Evolutionary conservation across 2,888 invertebrate species (phyloP).

Genomic region (Phortica magna): DNA sequence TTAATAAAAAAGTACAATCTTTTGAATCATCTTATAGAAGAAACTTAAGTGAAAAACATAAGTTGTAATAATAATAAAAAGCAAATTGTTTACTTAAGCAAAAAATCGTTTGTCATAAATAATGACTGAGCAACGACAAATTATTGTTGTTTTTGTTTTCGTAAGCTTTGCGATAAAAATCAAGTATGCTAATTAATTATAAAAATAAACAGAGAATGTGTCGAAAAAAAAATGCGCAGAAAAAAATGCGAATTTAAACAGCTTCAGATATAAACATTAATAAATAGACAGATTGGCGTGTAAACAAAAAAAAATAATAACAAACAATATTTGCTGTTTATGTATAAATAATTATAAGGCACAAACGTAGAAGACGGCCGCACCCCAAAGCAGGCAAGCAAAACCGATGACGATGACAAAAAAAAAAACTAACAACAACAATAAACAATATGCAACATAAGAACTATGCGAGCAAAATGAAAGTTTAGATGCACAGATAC

Average conservation of each 20-base stretch:
- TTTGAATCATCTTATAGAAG: too few relatives aligned
- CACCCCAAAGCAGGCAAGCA: neutral
- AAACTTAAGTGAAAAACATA: neutral
- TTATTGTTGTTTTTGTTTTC: conserved; percentile 10
- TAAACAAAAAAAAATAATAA: neutral
- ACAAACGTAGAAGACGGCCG: neutral
- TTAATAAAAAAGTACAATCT: too few relatives aligned
- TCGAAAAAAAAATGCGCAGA: neutral
- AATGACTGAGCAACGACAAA: neutral
- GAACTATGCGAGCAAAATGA: conserved; percentile 16
- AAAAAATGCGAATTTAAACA: conserved; percentile 13
- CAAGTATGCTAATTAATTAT: conserved; percentile 23
- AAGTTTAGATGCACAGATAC: conserved; percentile 3
- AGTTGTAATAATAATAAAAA: neutral
- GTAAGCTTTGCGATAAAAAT: conserved; percentile 2
- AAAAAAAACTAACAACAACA: neutral
- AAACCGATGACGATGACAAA: neutral
- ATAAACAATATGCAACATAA: neutral
- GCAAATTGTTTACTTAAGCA: neutral
- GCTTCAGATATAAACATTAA: neutral
- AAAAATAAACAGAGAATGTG: conserved; percentile 18
- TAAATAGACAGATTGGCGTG: neutral
- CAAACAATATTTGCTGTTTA: neutral
- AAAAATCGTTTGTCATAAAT: neutral
- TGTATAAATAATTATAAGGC: conserved; percentile 3